A percentile compares a stretch with the other conserved stretches of the same genome.
These are phyloP conservation scores for Ectropis crepuscularia DNA, from an alignment of 2,888 invertebrate species.

Conservation along the genomic window DNA sequence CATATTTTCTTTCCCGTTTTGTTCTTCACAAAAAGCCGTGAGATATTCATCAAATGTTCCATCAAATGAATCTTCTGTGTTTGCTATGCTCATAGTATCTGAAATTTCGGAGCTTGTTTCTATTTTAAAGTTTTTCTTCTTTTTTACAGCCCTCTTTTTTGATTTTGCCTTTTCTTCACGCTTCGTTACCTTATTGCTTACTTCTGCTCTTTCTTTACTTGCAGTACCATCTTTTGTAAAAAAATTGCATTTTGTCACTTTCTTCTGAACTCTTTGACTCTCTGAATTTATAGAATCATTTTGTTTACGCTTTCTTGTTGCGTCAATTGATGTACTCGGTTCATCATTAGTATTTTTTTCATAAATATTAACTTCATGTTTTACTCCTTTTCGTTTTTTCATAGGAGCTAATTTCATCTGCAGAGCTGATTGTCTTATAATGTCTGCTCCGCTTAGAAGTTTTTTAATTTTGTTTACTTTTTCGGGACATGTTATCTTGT, in stretches of 20 bases:
- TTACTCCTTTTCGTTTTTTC: conserved; percentile 24
- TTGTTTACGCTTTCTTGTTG: conserved; percentile 25
- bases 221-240: conserved; percentile 12
- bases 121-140: conserved; percentile 11
- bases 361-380: conserved; percentile 28
- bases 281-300: conserved; percentile 21
- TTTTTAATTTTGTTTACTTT: conserved; percentile 26
- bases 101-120: conserved; percentile 17
- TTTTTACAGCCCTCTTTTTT: conserved; percentile 13
- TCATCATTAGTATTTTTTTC: conserved; percentile 25
- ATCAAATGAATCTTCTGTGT: conserved; percentile 17
- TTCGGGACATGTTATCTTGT: conserved; percentile 25
- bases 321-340: conserved; percentile 25
- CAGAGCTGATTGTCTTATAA: conserved; percentile 27
- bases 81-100: conserved; percentile 14
- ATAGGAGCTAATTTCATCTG: conserved; percentile 24
- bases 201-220: conserved; percentile 12
- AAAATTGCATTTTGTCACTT: conserved; percentile 6
- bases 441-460: conserved; percentile 27
- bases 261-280: conserved; percentile 10
- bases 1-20: conserved; percentile 30
- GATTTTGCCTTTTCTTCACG: conserved; percentile 10
- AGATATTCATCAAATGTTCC: conserved; percentile 28
- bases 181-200: conserved; percentile 12
- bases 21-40: conserved; percentile 19